Conservation (phyloP, 2,113 vertebrate genomes). For the Datnioides undecimradiatus region DNA sequence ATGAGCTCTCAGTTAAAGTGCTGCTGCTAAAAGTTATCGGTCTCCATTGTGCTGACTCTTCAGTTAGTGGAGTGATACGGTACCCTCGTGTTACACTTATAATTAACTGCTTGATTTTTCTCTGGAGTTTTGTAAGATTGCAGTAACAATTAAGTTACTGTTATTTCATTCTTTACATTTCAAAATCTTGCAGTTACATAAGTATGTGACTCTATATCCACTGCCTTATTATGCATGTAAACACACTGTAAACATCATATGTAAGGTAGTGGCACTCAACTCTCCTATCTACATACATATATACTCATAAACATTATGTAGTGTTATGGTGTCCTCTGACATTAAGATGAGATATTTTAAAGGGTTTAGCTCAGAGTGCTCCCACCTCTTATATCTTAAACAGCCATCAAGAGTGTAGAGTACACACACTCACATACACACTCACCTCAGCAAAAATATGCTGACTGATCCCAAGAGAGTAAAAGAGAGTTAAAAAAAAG, state of each 20-base stretch:
- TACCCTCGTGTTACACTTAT: no score
- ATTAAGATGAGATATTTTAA: constrained; percentile 78
- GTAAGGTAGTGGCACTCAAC: constrained; percentile 8
- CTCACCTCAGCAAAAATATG: constrained; percentile 71
- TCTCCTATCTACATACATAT: constrained; percentile 1
- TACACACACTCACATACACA: constrained; percentile 48
- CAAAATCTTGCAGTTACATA: no score
- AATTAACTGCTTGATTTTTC: no score
- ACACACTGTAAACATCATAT: not conserved
- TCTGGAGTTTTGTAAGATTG: no score
- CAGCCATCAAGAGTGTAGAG: constrained; percentile 60
- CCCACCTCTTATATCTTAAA: constrained; percentile 71
- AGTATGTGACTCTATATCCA: no score
- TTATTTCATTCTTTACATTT: no score
- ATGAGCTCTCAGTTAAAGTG: no score
- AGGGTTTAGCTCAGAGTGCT: constrained; percentile 65
- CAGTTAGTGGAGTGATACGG: no score
- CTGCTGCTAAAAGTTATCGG: no score
- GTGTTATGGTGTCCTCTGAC: constrained; percentile 72
- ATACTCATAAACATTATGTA: constrained; percentile 32
- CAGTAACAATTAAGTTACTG: no score
- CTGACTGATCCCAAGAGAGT: constrained; percentile 75
- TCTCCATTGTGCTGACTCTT: no score
- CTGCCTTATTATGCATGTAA: not conserved
- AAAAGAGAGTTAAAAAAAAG: constrained; percentile 37